These are phyloP conservation scores for Chloroceryle inda DNA, from an alignment of 2,797 vertebrate genomes.

Conservation along the genomic window DNA sequence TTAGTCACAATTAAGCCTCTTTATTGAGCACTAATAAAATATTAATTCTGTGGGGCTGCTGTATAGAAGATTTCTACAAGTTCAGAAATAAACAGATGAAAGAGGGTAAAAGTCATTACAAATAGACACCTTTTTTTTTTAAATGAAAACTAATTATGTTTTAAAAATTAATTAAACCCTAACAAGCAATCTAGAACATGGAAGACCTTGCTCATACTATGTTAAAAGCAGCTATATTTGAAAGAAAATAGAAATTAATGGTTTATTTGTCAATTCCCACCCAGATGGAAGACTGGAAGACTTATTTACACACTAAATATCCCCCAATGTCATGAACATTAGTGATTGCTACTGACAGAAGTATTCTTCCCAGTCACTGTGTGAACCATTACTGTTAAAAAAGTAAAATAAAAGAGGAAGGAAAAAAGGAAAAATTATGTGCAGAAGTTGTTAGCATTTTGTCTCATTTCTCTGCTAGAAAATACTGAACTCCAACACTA, in stretches of 20 bases:
- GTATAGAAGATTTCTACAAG: not conserved
- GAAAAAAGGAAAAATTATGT: not conserved
- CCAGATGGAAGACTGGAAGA: not conserved
- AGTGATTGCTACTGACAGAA: not conserved
- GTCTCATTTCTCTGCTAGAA: not conserved
- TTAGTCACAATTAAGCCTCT: conserved; percentile 26
- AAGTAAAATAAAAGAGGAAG: not conserved
- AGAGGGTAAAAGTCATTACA: not conserved
- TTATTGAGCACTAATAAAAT: not conserved
- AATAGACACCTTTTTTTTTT: not conserved
- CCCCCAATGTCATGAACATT: not conserved
- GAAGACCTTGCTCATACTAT: not conserved
- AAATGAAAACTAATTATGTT: not conserved
- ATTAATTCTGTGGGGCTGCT: not conserved
- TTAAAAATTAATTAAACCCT: not conserved
- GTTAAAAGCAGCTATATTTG: not conserved
- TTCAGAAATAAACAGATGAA: not conserved
- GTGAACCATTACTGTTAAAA: not conserved
- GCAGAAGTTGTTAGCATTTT: not conserved
- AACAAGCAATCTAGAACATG: not conserved
- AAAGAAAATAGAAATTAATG: not conserved
- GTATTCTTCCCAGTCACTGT: not conserved
- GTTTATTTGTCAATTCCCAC: not conserved
- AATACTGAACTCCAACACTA: not conserved
- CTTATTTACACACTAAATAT: not conserved